These are phyloP conservation scores for Gadus macrocephalus DNA, from an alignment of 2,113 vertebrate genomes.

Conservation along the genomic window DNA sequence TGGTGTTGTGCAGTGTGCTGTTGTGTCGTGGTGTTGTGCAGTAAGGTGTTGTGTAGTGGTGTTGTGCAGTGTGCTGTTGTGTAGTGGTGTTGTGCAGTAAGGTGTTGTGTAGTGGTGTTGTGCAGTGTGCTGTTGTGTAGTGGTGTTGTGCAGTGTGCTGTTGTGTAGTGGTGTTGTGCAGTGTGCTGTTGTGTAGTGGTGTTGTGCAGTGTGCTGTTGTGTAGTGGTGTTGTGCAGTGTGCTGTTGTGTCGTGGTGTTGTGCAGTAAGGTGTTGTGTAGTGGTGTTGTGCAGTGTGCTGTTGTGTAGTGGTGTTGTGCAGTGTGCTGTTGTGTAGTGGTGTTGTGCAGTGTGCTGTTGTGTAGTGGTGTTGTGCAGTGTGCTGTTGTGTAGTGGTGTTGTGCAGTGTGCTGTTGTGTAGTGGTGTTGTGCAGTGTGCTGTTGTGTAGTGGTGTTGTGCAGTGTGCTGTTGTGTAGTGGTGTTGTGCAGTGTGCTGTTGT, in stretches of 20 bases:
- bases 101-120: not conserved
- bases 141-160: not conserved
- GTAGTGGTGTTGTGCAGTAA: not conserved
- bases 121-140: no score
- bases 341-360: no score
- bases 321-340: not conserved
- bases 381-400: not conserved
- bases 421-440: not conserved
- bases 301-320: not conserved
- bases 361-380: not conserved
- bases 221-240: no score
- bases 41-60: not conserved
- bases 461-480: not conserved
- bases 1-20: no score
- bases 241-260: not conserved
- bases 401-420: no score
- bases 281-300: no score
- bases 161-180: not conserved
- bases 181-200: not conserved
- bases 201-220: not conserved
- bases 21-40: not conserved
- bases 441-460: not conserved
- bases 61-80: no score
- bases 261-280: not conserved
- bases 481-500: not conserved